These are phyloP conservation scores for Oreochromis spilurus DNA, from an alignment of 2,113 vertebrate genomes.

Conservation along the genomic window DNA sequence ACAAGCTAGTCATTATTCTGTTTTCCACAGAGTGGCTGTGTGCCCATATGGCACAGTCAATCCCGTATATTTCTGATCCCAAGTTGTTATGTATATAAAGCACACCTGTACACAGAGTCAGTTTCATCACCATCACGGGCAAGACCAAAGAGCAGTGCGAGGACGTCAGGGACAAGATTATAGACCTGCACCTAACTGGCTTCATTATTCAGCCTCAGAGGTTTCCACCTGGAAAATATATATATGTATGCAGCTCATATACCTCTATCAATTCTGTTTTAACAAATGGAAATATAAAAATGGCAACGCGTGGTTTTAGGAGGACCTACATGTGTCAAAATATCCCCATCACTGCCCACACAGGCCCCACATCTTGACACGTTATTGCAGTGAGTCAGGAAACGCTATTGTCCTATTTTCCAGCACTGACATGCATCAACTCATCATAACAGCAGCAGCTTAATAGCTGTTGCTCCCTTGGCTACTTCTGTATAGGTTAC, in stretches of 20 bases:
- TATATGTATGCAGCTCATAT: not conserved
- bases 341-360: not conserved
- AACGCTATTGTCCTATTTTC: not conserved
- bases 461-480: not conserved
- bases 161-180: not conserved
- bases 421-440: not conserved
- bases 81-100: not conserved
- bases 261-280: not conserved
- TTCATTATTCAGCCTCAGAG: not conserved
- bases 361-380: not conserved
- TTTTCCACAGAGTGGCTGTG: not conserved
- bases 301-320: not conserved
- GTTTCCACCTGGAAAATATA: not conserved
- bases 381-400: not conserved
- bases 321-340: not conserved
- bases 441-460: not conserved
- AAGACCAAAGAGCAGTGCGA: not conserved
- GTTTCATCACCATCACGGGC: not conserved
- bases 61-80: not conserved
- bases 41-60: not conserved
- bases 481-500: not conserved
- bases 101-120: not conserved
- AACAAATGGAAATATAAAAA: not conserved
- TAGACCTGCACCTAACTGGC: not conserved
- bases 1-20: not conserved